Evolutionary conservation across 2,888 invertebrate species (phyloP).

Genomic region (Protodeltote pygarga): DNA sequence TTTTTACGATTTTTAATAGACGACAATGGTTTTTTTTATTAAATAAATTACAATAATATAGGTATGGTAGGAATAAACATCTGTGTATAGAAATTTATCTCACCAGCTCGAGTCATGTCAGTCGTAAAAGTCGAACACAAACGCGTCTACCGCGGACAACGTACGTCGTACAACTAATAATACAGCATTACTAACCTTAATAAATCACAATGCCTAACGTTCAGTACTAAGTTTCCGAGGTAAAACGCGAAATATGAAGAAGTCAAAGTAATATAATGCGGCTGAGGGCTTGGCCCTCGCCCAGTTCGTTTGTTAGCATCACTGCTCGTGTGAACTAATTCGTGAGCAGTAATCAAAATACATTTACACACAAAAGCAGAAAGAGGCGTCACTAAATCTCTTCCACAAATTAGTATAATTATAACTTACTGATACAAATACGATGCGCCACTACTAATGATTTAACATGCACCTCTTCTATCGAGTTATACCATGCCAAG

Average conservation of each 20-base stretch:
- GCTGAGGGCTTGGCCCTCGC: slow-evolving; percentile 26
- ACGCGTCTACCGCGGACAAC: slow-evolving; percentile 8
- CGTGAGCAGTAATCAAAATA: slow-evolving; percentile 6
- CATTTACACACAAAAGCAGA: slow-evolving; percentile 4
- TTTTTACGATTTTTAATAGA: slow-evolving; percentile 75
- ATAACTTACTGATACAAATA: background rate
- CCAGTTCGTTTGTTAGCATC: slow-evolving; percentile 5
- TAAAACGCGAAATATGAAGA: slow-evolving; percentile 7
- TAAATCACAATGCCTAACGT: slow-evolving; percentile 7
- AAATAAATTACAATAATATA: slow-evolving; percentile 55
- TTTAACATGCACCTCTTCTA: slow-evolving; percentile 3
- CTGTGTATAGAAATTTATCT: slow-evolving; percentile 72
- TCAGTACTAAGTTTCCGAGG: slow-evolving; percentile 5
- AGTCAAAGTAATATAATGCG: slow-evolving; percentile 2
- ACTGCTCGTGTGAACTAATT: slow-evolving; percentile 3
- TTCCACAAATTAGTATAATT: slow-evolving; percentile 1
- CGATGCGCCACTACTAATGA: background rate
- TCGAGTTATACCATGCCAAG: slow-evolving; percentile 34
- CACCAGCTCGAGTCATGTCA: slow-evolving; percentile 38
- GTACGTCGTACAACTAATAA: slow-evolving; percentile 1
- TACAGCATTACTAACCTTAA: slow-evolving; percentile 3
- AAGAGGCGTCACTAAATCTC: slow-evolving; percentile 2
- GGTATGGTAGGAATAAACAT: slow-evolving; percentile 45
- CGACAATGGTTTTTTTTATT: slow-evolving; percentile 50
- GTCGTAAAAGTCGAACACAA: slow-evolving; percentile 25